These are phyloP conservation scores for Salticus scenicus DNA, from an alignment of 2,888 invertebrate species.

Conservation along the genomic window DNA sequence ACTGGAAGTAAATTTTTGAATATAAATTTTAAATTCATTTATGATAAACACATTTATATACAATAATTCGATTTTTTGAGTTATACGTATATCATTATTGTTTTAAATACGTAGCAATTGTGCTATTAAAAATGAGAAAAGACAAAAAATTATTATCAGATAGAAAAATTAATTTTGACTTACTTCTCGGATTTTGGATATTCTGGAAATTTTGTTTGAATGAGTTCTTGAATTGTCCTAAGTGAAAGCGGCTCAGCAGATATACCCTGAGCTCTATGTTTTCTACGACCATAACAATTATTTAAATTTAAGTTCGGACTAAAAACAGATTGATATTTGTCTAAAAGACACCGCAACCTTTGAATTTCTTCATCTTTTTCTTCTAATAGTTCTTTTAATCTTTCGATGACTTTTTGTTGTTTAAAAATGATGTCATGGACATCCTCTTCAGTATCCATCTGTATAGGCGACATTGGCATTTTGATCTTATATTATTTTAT, in stretches of 20 bases:
- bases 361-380: slow-evolving; percentile 87
- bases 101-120: no score
- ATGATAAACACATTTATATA: no score
- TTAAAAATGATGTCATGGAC: slow-evolving; percentile 61
- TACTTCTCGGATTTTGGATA: slow-evolving; percentile 89
- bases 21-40: no score
- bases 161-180: slow-evolving; percentile 76
- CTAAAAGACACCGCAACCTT: slow-evolving; percentile 89
- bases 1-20: no score
- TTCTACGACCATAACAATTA: slow-evolving; percentile 77
- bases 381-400: slow-evolving; percentile 79
- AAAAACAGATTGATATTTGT: slow-evolving; percentile 92
- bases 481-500: slow-evolving; percentile 18
- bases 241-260: slow-evolving; percentile 93
- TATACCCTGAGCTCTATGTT: slow-evolving; percentile 92
- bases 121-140: no score
- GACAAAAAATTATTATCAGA: no score
- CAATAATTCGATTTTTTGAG: no score
- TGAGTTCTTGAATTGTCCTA: slow-evolving; percentile 71
- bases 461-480: slow-evolving; percentile 69
- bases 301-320: slow-evolving; percentile 76
- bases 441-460: slow-evolving; percentile 69
- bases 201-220: slow-evolving; percentile 77
- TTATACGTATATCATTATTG: no score
- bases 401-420: slow-evolving; percentile 73